Evolutionary conservation across 2,113 vertebrate species (phyloP).

Genomic region (Dipodomys stephensi): DNA sequence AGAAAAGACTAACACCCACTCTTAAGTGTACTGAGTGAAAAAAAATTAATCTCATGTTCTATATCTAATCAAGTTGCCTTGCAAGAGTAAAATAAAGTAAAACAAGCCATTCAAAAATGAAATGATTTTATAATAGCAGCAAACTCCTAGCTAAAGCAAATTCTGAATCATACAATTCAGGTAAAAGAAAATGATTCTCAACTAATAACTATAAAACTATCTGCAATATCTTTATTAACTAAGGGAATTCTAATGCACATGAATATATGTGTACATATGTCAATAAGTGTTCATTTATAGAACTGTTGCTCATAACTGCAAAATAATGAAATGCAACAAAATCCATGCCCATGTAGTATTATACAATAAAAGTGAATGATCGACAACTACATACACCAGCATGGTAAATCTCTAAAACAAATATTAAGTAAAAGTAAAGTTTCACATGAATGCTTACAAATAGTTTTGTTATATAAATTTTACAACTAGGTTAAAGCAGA

Average conservation of each 20-base stretch:
- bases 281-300: too few relatives aligned
- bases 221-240: neutral
- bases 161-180: neutral
- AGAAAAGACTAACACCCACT: neutral
- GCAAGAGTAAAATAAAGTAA: neutral
- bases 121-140: neutral
- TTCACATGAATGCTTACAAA: neutral
- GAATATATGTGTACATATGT: accelerated
- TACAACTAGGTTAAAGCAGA: neutral
- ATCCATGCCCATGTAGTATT: neutral
- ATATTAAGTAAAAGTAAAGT: neutral
- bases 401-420: neutral
- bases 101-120: neutral
- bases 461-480: neutral
- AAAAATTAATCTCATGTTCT: neutral
- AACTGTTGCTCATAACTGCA: neutral
- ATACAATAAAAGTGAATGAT: neutral
- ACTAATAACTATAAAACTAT: neutral
- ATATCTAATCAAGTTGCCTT: neutral
- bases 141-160: neutral
- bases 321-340: neutral
- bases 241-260: neutral
- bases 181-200: too few relatives aligned
- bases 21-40: neutral
- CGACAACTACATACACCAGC: neutral